phyloP scores from a whole-genome alignment of 2,797 vertebrate genomes.

The Tragelaphus eurycerus region DNA sequence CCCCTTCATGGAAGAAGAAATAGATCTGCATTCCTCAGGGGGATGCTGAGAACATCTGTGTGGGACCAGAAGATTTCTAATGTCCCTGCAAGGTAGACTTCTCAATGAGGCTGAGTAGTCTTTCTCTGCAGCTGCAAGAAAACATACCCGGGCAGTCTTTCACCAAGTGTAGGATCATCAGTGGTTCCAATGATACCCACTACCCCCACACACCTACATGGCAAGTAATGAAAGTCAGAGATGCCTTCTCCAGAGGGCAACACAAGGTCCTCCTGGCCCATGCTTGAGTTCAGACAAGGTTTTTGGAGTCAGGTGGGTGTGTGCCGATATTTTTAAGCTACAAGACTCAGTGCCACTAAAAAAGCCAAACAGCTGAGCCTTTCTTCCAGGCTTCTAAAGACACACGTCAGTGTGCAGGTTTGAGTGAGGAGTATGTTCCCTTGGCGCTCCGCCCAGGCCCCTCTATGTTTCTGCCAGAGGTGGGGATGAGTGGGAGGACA shows the following conservation, averaged over 20 bases:
- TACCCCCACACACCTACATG: neutral
- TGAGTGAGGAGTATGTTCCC: slow-evolving; percentile 67
- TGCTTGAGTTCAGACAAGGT: slow-evolving; percentile 22
- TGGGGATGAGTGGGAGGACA: slow-evolving; percentile 62
- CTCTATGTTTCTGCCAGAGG: slow-evolving; percentile 47
- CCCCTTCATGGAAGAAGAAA: neutral
- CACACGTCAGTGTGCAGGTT: slow-evolving; percentile 60
- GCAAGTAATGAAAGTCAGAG: neutral
- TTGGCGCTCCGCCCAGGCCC: slow-evolving; percentile 53
- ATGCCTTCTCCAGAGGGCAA: neutral
- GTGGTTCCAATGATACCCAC: neutral
- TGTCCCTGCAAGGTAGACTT: neutral
- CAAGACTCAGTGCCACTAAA: slow-evolving; percentile 53
- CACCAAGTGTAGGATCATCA: neutral
- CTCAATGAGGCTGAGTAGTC: neutral
- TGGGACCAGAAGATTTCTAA: too few species aligned
- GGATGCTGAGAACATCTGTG: neutral
- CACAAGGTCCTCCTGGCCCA: neutral
- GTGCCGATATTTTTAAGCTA: slow-evolving; percentile 68
- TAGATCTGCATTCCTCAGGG: neutral
- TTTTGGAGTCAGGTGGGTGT: slow-evolving; percentile 10
- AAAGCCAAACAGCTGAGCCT: slow-evolving; percentile 53
- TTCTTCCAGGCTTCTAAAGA: slow-evolving; percentile 63
- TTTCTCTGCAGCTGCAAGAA: neutral
- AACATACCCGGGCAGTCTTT: neutral